Evolutionary conservation across 2,113 vertebrate genomes (phyloP).

Genomic region (Riparia riparia): DNA sequence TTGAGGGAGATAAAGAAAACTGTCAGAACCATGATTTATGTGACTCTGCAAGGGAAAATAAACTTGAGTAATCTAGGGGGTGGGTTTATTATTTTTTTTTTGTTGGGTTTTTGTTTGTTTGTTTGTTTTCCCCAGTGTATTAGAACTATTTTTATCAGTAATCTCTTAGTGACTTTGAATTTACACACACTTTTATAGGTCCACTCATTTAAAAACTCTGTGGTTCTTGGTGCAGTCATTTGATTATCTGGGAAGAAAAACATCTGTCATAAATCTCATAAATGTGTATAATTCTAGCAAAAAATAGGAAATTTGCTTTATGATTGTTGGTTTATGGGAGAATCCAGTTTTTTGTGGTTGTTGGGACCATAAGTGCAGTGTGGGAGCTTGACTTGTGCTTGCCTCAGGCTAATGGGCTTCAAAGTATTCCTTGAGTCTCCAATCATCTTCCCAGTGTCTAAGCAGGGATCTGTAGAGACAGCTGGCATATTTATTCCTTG

Average conservation of each 20-base stretch:
- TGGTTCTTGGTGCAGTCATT: background rate
- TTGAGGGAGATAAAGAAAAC: background rate
- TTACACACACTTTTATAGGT: accelerated
- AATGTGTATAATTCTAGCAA: background rate
- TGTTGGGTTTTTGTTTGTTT: too few species aligned
- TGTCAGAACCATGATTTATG: background rate
- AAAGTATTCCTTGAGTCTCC: background rate
- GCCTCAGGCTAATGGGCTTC: background rate
- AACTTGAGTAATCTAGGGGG: background rate
- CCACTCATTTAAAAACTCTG: background rate
- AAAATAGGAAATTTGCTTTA: background rate
- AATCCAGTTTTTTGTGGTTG: background rate
- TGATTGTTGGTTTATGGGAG: background rate
- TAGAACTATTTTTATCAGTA: background rate
- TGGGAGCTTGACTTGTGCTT: background rate
- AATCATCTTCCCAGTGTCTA: background rate
- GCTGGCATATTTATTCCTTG: background rate
- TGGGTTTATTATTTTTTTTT: background rate
- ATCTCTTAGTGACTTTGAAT: background rate
- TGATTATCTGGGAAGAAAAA: background rate
- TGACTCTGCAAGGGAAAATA: background rate
- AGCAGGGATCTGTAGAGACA: background rate
- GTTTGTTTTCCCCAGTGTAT: background rate
- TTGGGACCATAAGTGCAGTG: background rate
- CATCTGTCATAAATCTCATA: background rate